Conservation (phyloP, 2,113 vertebrate genomes). For the Megaptera novaeangliae region DNA sequence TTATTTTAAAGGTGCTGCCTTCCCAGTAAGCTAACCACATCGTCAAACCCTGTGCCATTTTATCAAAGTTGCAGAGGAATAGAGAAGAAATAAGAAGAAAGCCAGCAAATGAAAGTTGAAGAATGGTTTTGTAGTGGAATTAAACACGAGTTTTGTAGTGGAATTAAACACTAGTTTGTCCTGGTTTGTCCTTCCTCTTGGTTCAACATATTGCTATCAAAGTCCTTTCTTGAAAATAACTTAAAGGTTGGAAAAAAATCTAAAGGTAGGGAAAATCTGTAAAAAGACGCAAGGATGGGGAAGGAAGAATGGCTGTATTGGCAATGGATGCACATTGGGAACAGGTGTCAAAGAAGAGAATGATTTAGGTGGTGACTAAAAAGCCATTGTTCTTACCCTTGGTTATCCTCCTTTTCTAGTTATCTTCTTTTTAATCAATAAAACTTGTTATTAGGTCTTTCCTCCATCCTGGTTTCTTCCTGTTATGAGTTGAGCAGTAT, state of each 20-base stretch:
- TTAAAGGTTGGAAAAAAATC: background rate
- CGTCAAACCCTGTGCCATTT: background rate
- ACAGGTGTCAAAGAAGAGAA: background rate
- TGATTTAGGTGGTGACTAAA: background rate
- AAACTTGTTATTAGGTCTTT: background rate
- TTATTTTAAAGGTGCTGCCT: background rate
- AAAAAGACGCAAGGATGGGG: background rate
- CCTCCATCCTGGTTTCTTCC: background rate
- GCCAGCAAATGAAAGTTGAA: background rate
- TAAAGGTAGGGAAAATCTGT: background rate
- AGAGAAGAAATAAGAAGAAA: background rate
- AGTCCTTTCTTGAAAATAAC: background rate
- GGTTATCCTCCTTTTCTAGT: background rate
- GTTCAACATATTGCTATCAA: background rate
- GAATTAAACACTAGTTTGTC: background rate
- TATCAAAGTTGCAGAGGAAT: background rate
- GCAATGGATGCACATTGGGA: background rate
- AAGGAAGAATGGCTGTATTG: background rate
- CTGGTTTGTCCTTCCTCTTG: background rate
- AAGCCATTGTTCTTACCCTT: background rate
- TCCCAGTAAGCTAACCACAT: background rate
- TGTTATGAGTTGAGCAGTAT: background rate
- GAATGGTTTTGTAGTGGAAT: background rate
- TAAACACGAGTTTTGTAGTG: background rate
- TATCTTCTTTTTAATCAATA: background rate